Evolutionary conservation across 2,113 vertebrate species (phyloP), one percentile per base, ranked within the genome.

Genomic region (human (Homo sapiens)): DNA sequence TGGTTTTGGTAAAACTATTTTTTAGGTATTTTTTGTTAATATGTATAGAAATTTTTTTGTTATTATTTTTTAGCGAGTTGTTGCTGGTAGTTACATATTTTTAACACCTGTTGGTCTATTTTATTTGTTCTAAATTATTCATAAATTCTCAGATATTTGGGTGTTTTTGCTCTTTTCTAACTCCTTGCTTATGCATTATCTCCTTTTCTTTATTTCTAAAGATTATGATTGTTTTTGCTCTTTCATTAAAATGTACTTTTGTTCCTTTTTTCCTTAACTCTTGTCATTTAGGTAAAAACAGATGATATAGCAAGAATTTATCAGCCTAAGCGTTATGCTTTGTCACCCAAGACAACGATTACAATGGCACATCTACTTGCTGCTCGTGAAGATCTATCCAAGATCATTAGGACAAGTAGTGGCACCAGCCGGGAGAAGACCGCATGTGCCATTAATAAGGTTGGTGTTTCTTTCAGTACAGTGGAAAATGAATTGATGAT

Each of bases 241-340:
- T 93, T 97, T 94, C 3, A 75, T 48, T 95, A 52, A 95, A 73
- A 93, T 92, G 75, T 78, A 87, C 55, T 95, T 87, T 50, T 48
- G 7, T 89, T 88, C 30, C 52, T 66, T 88, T 96, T 45, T 0
- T 2, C 35, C 6, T 50, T 80, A 68, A 38, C 6, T 73, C 93
- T 87, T 82, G n/a, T 93, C 72, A 92, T 78, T 66, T 78, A 98
- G 98, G 96, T 98, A 83, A 99, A 98, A 98, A 99, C 99, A 98
- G 99, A 99, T 98, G 99, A 99, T 64, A 99, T 99, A 99, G 99
- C 99, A 35, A 98, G 98, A 88, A 99, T 99, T 94, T 99, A 99
- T 97, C 99, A 99, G 98, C 99, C 99, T 8, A 99, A 98, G 97
- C 99, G 99, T 94, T 99, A 99, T 18, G 98, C 98, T 0, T 95